Evolutionary conservation across 64 coral and sea anemone species (phyloP).

Genomic region (Cladopsammia gracilis): DNA sequence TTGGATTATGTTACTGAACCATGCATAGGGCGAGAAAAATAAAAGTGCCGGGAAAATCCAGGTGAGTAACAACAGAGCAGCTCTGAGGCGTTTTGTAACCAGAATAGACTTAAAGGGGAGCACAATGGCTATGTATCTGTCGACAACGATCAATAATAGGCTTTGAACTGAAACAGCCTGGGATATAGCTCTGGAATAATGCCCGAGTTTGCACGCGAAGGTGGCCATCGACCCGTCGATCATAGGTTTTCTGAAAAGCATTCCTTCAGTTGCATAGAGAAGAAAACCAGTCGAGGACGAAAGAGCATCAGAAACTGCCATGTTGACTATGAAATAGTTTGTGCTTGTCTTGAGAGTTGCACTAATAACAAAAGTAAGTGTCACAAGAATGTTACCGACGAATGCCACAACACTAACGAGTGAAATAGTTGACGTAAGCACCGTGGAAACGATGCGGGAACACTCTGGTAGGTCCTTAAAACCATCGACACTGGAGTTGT

Average conservation of each 20-base stretch:
- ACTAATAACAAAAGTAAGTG: background rate
- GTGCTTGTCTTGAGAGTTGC: background rate
- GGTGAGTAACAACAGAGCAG: background rate
- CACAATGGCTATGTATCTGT: slow-evolving; percentile 26
- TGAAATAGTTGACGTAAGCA: background rate
- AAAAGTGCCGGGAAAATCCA: background rate
- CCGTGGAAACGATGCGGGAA: background rate
- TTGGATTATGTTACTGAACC: background rate
- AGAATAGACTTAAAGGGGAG: background rate
- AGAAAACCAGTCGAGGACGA: background rate
- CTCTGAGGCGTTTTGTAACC: background rate
- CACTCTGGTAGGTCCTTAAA: background rate
- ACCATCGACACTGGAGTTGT: background rate
- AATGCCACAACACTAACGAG: slow-evolving; percentile 9
- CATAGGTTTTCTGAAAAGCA: background rate
- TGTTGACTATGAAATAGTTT: slow-evolving; percentile 35
- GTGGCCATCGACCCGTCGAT: background rate
- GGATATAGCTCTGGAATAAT: slow-evolving; percentile 5
- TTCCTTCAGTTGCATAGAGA: slow-evolving; percentile 6
- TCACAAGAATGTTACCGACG: slow-evolving; percentile 2
- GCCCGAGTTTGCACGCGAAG: background rate
- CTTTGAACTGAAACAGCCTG: slow-evolving; percentile 21
- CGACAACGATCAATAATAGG: background rate
- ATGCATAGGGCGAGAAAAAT: background rate
- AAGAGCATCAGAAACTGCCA: background rate